Evolutionary conservation across 2,888 invertebrate genomes (phyloP), one percentile per base, ranked within the genome.

Genomic region (Amaurobius ferox): DNA sequence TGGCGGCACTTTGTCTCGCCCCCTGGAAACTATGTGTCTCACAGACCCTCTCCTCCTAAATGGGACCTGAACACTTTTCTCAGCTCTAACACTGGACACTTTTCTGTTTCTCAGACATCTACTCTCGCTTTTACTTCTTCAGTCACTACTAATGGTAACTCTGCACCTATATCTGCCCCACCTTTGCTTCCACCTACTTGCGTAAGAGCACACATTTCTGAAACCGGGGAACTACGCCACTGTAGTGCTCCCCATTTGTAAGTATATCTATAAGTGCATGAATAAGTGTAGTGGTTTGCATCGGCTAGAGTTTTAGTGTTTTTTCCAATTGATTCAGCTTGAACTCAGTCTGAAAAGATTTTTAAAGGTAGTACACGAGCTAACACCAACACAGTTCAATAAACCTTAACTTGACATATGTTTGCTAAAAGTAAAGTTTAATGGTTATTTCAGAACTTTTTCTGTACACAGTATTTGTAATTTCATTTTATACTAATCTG

Each of bases 11-110:
- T 85, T 11, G 77, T 85, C 26, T 55, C 73, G 40, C 78, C 85
- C 1, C 78, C 85, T 29, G 78, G 85, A 13, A 85, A 85, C 28
- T 39, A 67, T n/a, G 78, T 72, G 19, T 19, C 66, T 26, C 72
- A 66, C 23, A 39, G 23, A 44, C 72, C 79, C 3, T 67, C 72
- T 39, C 40, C 73, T 28, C 78, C 85, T 19, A 85, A 79, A 28
- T 85, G 85, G 85, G 85, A 85, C 28, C 30, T 79, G 40, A 85
- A 85, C 40, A 85, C 78, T 61, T 85, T 85, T 32, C 62, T 85
- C 11, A 79, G 55, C 35, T 67, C 72, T 62, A 78, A 71, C 40
- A 40, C 61, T 23, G 23, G 39, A 5, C 44, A 55, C 40, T 29
- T 72, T 66, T 44, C 67, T 23, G n/a, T 78, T 23, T n/a, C 19